Evolutionary conservation across 2,113 vertebrate genomes (phyloP).

Genomic region (Oxyruncus cristatus): DNA sequence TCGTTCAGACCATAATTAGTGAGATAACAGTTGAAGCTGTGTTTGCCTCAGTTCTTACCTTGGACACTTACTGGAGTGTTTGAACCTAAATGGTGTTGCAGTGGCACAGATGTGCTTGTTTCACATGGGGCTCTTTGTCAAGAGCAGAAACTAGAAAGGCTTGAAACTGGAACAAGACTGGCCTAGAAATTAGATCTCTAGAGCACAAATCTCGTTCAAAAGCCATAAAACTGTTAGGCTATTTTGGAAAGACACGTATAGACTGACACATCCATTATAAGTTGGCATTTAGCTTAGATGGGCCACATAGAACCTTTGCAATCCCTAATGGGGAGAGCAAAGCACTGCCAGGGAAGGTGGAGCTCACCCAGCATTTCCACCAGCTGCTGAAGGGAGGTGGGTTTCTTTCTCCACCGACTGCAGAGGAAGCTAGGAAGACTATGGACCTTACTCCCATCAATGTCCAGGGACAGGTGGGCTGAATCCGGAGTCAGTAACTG

Average conservation of each 20-base stretch:
- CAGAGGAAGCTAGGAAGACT: neutral
- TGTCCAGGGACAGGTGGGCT: neutral
- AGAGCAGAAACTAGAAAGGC: neutral
- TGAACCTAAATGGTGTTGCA: neutral
- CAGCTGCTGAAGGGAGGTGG: fast-evolving
- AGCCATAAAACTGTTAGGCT: fast-evolving
- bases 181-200: neutral
- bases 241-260: fast-evolving
- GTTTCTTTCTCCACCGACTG: neutral
- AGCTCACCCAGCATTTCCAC: fast-evolving
- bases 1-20: neutral
- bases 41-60: neutral
- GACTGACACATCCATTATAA: fast-evolving
- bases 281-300: fast-evolving
- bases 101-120: neutral
- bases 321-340: fast-evolving
- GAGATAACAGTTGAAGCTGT: neutral
- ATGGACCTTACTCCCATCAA: fast-evolving
- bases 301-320: fast-evolving
- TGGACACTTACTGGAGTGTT: fast-evolving
- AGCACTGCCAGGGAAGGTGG: neutral
- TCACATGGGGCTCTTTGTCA: fast-evolving
- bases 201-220: neutral
- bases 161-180: fast-evolving
- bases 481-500: neutral